Conservation (phyloP, 2,888 invertebrate species). For the Sminthurides aquaticus region DNA sequence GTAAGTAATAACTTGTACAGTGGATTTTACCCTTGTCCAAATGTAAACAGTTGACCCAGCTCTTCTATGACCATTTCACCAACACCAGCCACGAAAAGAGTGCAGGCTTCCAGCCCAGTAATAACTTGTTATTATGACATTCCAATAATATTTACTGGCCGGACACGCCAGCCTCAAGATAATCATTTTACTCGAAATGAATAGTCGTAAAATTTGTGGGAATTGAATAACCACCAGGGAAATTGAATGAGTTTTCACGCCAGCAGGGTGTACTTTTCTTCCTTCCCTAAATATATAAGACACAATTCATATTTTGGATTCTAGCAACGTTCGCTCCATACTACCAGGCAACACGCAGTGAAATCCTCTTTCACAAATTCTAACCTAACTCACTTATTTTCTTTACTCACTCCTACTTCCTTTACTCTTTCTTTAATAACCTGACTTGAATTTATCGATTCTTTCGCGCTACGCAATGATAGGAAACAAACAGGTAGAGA, state of each 20-base stretch:
- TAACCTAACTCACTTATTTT: no score
- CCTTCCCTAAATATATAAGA: neutral
- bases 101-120: neutral
- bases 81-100: no score
- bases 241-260: constrained; percentile 9
- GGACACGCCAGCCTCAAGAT: constrained; percentile 1
- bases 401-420: no score
- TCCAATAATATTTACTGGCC: neutral
- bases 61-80: no score
- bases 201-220: constrained; percentile 5
- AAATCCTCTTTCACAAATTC: no score
- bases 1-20: neutral
- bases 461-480: no score
- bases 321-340: no score
- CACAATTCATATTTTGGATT: no score
- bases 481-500: no score
- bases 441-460: no score
- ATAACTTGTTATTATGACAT: neutral
- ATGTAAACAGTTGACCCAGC: neutral
- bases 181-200: constrained; percentile 1
- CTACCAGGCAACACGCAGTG: no score
- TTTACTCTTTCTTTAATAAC: no score
- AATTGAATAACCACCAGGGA: constrained; percentile 2
- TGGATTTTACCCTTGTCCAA: neutral
- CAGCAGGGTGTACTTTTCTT: neutral